phyloP scores from a whole-genome alignment of 2,113 vertebrate genomes.

The Bombycilla garrulus region DNA sequence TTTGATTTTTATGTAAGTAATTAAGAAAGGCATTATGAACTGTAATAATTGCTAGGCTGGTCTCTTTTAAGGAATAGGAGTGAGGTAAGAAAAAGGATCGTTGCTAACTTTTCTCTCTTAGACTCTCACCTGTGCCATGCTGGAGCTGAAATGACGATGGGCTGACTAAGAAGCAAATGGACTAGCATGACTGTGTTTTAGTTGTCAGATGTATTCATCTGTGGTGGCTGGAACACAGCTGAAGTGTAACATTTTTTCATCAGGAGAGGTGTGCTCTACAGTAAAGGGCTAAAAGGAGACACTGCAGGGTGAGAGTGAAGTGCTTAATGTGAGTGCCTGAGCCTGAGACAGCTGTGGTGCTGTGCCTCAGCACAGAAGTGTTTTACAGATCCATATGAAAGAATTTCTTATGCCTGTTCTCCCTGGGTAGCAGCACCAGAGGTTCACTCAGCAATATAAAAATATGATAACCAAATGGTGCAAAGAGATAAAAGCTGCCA shows the following conservation, averaged over 20 bases:
- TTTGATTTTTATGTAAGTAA: neutral
- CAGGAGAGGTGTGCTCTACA: neutral
- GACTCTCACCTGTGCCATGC: neutral
- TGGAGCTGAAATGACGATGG: neutral
- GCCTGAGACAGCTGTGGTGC: neutral
- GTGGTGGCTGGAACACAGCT: neutral
- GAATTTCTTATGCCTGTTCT: neutral
- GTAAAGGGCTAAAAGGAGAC: neutral
- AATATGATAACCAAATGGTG: neutral
- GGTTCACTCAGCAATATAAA: neutral
- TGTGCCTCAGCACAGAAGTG: neutral
- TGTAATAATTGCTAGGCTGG: neutral
- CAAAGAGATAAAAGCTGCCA: slow-evolving; percentile 2
- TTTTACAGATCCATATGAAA: neutral
- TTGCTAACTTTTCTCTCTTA: neutral
- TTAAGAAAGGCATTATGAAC: neutral
- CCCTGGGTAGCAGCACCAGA: neutral
- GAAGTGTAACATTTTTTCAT: neutral
- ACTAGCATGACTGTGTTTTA: neutral
- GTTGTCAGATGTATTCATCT: neutral
- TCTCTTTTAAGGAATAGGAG: neutral
- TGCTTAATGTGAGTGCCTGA: accelerated
- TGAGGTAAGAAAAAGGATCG: neutral
- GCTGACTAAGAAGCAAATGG: neutral
- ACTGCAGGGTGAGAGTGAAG: neutral